phyloP scores from a whole-genome alignment of 2,797 vertebrate genomes.

The Rhinella marina region DNA sequence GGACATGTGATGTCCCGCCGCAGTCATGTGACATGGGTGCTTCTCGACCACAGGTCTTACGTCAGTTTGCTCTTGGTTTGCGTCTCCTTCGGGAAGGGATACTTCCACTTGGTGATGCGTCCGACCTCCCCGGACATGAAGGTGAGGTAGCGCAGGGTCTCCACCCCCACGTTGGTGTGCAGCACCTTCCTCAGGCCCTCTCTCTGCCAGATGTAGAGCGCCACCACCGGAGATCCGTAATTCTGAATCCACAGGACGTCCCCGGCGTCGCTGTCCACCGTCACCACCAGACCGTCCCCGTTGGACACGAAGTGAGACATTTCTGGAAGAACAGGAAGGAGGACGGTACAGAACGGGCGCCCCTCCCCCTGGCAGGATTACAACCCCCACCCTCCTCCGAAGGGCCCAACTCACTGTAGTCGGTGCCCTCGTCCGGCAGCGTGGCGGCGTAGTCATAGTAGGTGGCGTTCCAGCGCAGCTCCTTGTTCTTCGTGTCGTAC shows the following conservation, averaged over 20 bases:
- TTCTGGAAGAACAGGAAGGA: constrained; percentile 73
- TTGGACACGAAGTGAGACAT: constrained; percentile 98
- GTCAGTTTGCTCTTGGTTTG: constrained; percentile 94
- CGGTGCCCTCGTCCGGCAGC: constrained; percentile 87
- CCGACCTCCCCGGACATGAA: constrained; percentile 97
- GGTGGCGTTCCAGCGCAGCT: constrained; percentile 96
- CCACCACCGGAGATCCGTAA: constrained; percentile 95
- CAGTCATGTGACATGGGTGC: too few species aligned
- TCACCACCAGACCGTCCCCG: constrained; percentile 95
- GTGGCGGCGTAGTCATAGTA: constrained; percentile 96
- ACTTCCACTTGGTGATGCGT: constrained; percentile 97
- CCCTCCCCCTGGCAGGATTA: neutral
- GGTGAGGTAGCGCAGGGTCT: constrained; percentile 95
- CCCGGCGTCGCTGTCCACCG: constrained; percentile 93
- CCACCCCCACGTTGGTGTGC: constrained; percentile 92
- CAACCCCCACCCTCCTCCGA: neutral
- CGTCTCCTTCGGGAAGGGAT: constrained; percentile 93
- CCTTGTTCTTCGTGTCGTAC: constrained; percentile 96
- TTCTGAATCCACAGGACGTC: constrained; percentile 96
- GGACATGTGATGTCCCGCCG: too few species aligned
- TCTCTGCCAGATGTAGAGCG: constrained; percentile 95
- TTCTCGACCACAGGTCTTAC: too few species aligned
- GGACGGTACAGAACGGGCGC: neutral
- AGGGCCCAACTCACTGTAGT: constrained; percentile 84
- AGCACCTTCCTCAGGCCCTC: constrained; percentile 91